Percentiles rank a stretch among this genome's conserved stretches.
These are phyloP conservation scores for Palloptera scutellata DNA, from an alignment of 2,888 invertebrate species.

Conservation along the genomic window DNA sequence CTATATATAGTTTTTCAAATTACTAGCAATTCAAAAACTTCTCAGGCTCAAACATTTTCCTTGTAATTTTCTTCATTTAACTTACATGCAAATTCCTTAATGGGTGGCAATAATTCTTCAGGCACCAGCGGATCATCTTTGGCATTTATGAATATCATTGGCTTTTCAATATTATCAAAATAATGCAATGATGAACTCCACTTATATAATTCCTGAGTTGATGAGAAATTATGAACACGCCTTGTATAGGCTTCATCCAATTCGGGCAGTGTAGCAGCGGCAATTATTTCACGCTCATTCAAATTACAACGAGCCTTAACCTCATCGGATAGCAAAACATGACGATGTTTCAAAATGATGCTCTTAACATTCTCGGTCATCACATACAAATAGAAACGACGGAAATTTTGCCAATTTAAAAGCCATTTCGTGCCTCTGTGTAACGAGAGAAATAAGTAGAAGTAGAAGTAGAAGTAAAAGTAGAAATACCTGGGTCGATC, in stretches of 20 bases:
- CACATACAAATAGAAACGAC: conserved; percentile 87
- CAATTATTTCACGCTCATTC: conserved; percentile 82
- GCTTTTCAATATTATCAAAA: conserved; percentile 79
- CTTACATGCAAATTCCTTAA: conserved; percentile 81
- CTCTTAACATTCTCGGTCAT: conserved; percentile 93
- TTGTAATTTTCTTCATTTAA: conserved; percentile 17
- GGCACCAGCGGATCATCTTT: conserved; percentile 93
- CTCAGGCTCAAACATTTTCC: no score
- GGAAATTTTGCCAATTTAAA: conserved; percentile 87
- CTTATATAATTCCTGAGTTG: conserved; percentile 81
- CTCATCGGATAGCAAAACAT: conserved; percentile 77
- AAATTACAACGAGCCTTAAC: conserved; percentile 73
- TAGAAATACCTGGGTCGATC: no score
- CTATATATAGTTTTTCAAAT: no score
- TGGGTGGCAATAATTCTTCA: conserved; percentile 75
- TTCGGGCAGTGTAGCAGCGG: conserved; percentile 86
- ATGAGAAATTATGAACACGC: conserved; percentile 78
- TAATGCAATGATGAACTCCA: conserved; percentile 87
- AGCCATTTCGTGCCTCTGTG: conserved; percentile 81
- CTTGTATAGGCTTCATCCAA: conserved; percentile 90
- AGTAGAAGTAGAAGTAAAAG: no score
- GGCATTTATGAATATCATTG: conserved; percentile 91
- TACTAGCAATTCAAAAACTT: no score
- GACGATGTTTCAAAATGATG: conserved; percentile 84
- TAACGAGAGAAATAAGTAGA: conserved; percentile 45